These are phyloP conservation scores for Crambe crambe DNA, from an alignment of 37 sponge, comb jelly and placozoan genomes.

Conservation along the genomic window DNA sequence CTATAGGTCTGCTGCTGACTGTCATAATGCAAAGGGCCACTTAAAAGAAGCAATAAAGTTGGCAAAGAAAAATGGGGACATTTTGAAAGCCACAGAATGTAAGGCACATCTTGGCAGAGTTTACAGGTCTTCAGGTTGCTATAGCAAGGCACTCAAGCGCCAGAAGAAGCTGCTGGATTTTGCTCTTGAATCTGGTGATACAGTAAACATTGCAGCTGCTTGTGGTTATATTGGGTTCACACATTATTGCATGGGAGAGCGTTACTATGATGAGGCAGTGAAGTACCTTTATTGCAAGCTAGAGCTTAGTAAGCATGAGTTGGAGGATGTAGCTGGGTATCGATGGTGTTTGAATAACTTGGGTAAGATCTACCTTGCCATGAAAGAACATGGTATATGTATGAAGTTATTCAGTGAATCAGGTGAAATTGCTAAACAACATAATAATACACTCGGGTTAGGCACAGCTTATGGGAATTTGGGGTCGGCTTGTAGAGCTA, in stretches of 20 bases:
- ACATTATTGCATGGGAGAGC: conserved; percentile 24
- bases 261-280: conserved; percentile 29
- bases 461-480: conserved; percentile 61
- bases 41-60: conserved; percentile 29
- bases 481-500: conserved; percentile 39
- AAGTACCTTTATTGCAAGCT: conserved; percentile 27
- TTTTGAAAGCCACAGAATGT: conserved; percentile 10
- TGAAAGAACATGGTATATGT: background rate
- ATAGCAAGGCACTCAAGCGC: conserved; percentile 26
- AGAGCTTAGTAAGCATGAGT: background rate
- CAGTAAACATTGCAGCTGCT: conserved; percentile 18
- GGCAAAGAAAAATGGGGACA: conserved; percentile 23
- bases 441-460: conserved; percentile 26
- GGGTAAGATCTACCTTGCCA: conserved; percentile 40
- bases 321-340: conserved; percentile 25
- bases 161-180: conserved; percentile 16
- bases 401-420: conserved; percentile 20
- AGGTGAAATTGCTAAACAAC: conserved; percentile 23
- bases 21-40: conserved; percentile 25
- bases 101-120: conserved; percentile 48
- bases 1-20: conserved; percentile 53
- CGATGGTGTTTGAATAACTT: conserved; percentile 62
- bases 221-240: conserved; percentile 68
- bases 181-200: conserved; percentile 29
- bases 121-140: conserved; percentile 44